Conservation (phyloP, 2,797 vertebrate species). For the Anabacerthia variegaticeps region DNA sequence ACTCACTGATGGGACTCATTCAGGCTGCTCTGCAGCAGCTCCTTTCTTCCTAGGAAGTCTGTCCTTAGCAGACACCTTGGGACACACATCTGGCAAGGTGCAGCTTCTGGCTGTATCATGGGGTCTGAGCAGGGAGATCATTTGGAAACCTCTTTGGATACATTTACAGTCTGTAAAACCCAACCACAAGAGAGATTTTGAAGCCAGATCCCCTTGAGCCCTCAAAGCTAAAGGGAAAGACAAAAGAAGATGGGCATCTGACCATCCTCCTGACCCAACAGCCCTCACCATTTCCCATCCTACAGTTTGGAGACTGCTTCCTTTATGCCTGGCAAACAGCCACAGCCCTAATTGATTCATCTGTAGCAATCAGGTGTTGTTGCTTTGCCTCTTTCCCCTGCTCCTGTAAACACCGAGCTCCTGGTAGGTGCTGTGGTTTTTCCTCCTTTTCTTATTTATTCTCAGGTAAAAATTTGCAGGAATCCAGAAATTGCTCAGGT, state of each 20-base stretch:
- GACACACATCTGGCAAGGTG: not conserved
- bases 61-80: not conserved
- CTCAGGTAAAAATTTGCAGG: not conserved
- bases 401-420: not conserved
- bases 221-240: not conserved
- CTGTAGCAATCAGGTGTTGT: not conserved
- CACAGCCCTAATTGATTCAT: not conserved
- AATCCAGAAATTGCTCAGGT: not conserved
- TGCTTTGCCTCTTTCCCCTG: not conserved
- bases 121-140: not conserved
- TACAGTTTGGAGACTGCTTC: not conserved
- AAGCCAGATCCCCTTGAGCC: not conserved
- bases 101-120: not conserved
- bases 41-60: not conserved
- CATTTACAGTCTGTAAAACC: not conserved
- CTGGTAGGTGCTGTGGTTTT: not conserved
- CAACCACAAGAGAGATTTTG: not conserved
- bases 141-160: not conserved
- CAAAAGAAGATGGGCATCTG: not conserved
- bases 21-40: not conserved
- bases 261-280: fast-evolving
- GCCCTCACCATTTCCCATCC: not conserved
- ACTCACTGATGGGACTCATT: not conserved
- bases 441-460: not conserved
- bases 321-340: not conserved